Percentiles rank a stretch among this genome's conserved stretches.
Conservation (phyloP, 2,113 vertebrate species). For the Osmerus mordax region DNA sequence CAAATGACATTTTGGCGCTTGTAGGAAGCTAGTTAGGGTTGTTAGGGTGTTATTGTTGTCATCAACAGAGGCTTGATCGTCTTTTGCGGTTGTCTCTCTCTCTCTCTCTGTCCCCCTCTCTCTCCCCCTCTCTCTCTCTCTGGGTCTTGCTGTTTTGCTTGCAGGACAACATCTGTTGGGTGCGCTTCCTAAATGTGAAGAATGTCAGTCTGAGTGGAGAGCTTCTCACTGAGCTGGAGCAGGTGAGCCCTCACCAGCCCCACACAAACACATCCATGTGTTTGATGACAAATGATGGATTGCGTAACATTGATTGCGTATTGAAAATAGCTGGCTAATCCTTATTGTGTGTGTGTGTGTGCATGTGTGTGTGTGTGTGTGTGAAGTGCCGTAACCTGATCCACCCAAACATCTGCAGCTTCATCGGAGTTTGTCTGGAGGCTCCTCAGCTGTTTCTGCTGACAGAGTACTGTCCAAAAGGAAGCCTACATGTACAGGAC, state of each 20-base stretch:
- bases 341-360: conserved; percentile 1
- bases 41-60: too few relatives aligned
- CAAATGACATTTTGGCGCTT: too few relatives aligned
- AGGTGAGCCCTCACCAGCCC: conserved; percentile 19
- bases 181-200: conserved; percentile 26
- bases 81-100: not conserved
- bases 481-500: conserved; percentile 41
- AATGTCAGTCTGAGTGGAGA: conserved; percentile 33
- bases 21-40: too few relatives aligned
- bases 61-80: too few relatives aligned
- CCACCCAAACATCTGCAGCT: conserved; percentile 44
- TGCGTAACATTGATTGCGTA: not conserved
- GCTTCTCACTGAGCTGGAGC: conserved; percentile 39
- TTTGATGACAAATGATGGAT: not conserved
- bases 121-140: not conserved
- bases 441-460: conserved; percentile 31
- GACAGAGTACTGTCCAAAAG: conserved; percentile 46
- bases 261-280: not conserved
- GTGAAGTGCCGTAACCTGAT: conserved; percentile 38
- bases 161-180: conserved; percentile 34
- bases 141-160: not conserved
- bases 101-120: not conserved
- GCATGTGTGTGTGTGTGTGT: conserved; percentile 8
- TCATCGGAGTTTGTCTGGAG: conserved; percentile 41
- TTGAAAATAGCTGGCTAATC: too few relatives aligned